These are phyloP conservation scores for Chrysogorgia sp. DNA, from an alignment of 92 coral and sea anemone species.

Conservation along the genomic window DNA sequence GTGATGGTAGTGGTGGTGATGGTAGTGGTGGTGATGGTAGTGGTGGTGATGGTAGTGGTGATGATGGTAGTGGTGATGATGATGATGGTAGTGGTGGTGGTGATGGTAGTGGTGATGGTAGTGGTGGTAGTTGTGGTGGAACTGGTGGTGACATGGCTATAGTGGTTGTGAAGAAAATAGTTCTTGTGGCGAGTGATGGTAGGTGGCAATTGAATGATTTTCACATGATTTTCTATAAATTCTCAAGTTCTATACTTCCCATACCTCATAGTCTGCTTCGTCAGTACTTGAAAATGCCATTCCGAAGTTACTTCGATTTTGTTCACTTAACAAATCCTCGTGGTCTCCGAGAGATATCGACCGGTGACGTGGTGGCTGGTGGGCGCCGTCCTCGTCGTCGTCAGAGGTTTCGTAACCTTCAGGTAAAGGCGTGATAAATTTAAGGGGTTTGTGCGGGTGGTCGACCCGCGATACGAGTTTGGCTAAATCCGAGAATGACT, in stretches of 20 bases:
- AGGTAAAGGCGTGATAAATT: slow-evolving; percentile 71
- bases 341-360: slow-evolving; percentile 98
- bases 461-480: slow-evolving; percentile 94
- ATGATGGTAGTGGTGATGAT: no score
- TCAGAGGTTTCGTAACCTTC: slow-evolving; percentile 80
- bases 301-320: slow-evolving; percentile 50
- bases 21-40: no score
- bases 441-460: slow-evolving; percentile 71
- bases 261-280: slow-evolving; percentile 97
- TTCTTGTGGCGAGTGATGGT: no score
- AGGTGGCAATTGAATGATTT: no score
- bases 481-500: slow-evolving; percentile 88
- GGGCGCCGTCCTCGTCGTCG: slow-evolving; percentile 79
- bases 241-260: not conserved
- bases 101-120: no score
- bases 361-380: slow-evolving; percentile 69
- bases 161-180: no score
- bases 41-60: no score
- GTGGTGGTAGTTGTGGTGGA: no score
- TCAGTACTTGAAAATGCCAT: slow-evolving; percentile 71
- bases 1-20: no score
- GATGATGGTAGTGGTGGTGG: not conserved
- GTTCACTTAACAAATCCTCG: slow-evolving; percentile 74
- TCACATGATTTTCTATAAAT: no score
- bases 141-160: no score